Conservation (phyloP, 2,888 invertebrate species). For the Polietes domitor region DNA sequence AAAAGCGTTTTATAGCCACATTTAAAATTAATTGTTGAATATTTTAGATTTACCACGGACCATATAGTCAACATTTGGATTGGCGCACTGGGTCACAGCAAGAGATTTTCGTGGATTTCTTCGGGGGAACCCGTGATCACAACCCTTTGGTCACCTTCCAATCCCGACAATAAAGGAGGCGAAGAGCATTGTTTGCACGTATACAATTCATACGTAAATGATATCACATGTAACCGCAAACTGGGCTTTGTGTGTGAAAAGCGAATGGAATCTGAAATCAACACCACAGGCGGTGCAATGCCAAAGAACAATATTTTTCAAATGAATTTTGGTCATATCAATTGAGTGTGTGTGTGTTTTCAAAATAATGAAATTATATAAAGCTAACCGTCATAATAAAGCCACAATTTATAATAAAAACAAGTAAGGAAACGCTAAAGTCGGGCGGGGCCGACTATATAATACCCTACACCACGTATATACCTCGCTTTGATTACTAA, state of each 20-base stretch:
- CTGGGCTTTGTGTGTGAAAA: conserved; percentile 45
- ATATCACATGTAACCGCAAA: conserved; percentile 42
- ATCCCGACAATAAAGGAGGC: conserved; percentile 42
- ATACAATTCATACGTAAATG: conserved; percentile 44
- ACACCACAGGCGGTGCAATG: too few relatives aligned
- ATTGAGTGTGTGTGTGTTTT: too few relatives aligned
- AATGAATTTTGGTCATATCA: too few relatives aligned
- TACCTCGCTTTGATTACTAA: too few relatives aligned
- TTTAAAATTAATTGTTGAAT: too few relatives aligned
- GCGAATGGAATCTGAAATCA: not conserved
- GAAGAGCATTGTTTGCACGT: conserved; percentile 47
- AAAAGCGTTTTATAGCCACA: not conserved
- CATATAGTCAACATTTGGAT: conserved; percentile 39
- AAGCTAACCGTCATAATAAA: too few relatives aligned
- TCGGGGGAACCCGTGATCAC: not conserved
- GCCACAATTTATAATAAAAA: too few relatives aligned
- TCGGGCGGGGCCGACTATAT: too few relatives aligned
- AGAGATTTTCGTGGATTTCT: conserved; percentile 36
- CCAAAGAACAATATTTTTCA: too few relatives aligned
- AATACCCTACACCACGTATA: too few relatives aligned
- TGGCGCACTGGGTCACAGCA: conserved; percentile 31
- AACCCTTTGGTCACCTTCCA: conserved; percentile 2
- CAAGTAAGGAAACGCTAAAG: too few relatives aligned
- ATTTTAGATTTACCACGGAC: not conserved
- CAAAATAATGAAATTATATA: too few relatives aligned